Conservation (phyloP, 2,797 vertebrate genomes). For the Podargus strigoides region DNA sequence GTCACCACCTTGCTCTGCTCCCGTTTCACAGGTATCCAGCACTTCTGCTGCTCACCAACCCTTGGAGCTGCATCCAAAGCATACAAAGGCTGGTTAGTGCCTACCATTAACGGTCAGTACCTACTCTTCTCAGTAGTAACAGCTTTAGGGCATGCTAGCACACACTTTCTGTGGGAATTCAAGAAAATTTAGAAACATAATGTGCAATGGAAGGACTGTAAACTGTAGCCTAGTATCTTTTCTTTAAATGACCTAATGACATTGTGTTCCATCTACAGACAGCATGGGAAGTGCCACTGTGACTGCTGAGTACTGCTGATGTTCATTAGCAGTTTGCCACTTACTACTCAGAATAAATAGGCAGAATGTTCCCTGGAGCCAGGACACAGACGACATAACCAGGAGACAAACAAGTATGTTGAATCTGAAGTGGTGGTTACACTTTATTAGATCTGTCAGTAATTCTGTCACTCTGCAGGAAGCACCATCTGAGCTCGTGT, state of each 20-base stretch:
- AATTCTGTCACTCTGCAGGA: conserved; percentile 47
- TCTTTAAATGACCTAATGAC: not conserved
- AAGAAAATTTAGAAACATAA: not conserved
- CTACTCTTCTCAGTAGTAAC: not conserved
- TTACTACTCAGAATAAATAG: conserved; percentile 7
- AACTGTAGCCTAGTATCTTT: not conserved
- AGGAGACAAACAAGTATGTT: conserved; percentile 9
- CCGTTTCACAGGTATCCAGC: not conserved
- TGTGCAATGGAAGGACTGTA: not conserved
- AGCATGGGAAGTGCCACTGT: not conserved
- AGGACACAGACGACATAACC: not conserved
- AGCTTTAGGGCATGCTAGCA: not conserved
- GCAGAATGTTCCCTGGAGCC: conserved; percentile 14
- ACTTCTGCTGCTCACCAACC: not conserved
- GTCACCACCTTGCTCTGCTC: not conserved
- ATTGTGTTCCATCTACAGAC: not conserved
- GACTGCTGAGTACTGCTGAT: not conserved
- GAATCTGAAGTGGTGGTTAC: not conserved
- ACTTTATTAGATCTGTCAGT: conserved; percentile 51
- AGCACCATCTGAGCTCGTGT: not conserved
- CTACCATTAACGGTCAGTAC: not conserved
- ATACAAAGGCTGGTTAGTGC: not conserved
- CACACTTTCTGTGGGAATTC: not conserved
- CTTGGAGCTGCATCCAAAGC: not conserved
- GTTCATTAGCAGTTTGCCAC: conserved; percentile 27